phyloP scores from a whole-genome alignment of 2,113 vertebrate species.

The Elgaria multicarinata region DNA sequence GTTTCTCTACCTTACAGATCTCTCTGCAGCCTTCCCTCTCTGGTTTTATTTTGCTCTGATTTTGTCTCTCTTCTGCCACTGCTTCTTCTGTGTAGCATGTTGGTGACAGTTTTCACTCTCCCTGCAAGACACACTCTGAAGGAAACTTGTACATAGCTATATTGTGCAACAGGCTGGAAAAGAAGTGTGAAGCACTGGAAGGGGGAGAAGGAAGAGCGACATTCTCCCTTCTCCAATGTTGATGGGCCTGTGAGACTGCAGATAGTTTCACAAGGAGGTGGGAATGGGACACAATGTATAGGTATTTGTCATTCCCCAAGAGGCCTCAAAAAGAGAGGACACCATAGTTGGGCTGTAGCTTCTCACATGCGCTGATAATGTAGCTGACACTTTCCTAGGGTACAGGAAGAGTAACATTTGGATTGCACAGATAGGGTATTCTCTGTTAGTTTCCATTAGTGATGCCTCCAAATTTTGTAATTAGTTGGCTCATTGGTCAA shows the following conservation, averaged over 20 bases:
- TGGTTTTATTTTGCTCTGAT: background rate
- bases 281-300: background rate
- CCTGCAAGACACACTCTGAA: background rate
- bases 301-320: background rate
- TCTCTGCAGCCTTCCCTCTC: no score
- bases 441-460: no score
- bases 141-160: background rate
- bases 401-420: no score
- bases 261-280: background rate
- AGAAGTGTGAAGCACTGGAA: background rate
- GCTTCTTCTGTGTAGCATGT: background rate
- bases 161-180: background rate
- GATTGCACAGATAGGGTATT: no score
- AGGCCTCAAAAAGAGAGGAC: background rate
- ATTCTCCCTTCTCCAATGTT: background rate
- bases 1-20: background rate
- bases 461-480: no score
- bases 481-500: no score
- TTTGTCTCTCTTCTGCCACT: background rate
- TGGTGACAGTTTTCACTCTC: background rate
- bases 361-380: background rate
- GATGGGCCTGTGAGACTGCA: background rate
- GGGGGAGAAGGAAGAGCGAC: background rate
- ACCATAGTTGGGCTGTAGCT: background rate
- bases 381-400: no score